Conservation (phyloP, 2,113 vertebrate species). For the Lutjanus erythropterus region DNA sequence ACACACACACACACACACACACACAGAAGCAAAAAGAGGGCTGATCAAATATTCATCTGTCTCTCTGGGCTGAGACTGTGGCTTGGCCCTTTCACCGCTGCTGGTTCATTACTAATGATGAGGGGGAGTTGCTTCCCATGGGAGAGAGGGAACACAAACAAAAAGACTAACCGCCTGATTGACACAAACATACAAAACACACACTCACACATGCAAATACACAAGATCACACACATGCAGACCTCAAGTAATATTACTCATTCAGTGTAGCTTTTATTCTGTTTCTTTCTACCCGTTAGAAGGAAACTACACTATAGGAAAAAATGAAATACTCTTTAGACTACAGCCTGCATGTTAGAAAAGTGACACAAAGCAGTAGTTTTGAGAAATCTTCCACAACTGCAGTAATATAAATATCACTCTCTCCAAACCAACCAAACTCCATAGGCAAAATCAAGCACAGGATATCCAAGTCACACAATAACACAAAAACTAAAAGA, state of each 20-base stretch:
- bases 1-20: constrained; percentile 24
- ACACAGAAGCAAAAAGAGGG: constrained; percentile 39
- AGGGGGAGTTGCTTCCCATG: constrained; percentile 45
- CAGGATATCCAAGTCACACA: too few species aligned
- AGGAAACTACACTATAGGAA: too few species aligned
- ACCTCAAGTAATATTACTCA: background rate
- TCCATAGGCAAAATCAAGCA: too few species aligned
- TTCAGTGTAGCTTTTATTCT: background rate
- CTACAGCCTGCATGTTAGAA: background rate
- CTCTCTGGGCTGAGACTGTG: constrained; percentile 60
- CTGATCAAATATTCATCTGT: constrained; percentile 75
- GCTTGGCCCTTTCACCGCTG: constrained; percentile 60
- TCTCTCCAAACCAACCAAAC: too few species aligned
- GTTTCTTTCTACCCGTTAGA: constrained; percentile 17
- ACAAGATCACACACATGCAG: background rate
- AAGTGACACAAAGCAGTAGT: background rate
- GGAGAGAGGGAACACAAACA: constrained; percentile 54
- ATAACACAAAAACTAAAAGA: too few species aligned
- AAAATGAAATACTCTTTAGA: background rate
- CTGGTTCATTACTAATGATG: constrained; percentile 77
- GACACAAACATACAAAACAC: constrained; percentile 41
- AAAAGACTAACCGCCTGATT: constrained; percentile 60
- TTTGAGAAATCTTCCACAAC: background rate
- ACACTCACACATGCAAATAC: constrained; percentile 2
- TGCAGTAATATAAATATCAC: too few species aligned